Base-by-base conservation (phyloP, 1,140 invertebrate species). In the Phthorimaea operculella region DNA sequence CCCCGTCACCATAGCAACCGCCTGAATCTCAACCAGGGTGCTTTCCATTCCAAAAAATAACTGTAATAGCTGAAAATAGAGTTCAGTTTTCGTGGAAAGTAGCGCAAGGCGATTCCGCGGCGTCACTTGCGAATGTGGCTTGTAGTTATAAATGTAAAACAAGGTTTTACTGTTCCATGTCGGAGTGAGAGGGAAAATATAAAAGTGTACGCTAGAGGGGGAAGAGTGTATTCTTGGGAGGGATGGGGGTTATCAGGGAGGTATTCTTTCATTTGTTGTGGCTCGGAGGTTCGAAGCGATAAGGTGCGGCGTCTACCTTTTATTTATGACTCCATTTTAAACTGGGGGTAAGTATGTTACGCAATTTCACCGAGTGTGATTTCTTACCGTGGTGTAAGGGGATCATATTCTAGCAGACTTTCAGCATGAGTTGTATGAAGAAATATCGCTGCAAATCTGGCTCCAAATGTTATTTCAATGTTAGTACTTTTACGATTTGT, bases 291-390 rank as follows among this genome's bases (percentile, higher is more conserved):
- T 47, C 55, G 54, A 58, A 57, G 70, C 78, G 80, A 81, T 81
- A 83, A 83, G 76, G 75, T 78, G 74, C 74, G 62, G 67, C 59
- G 61, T 71, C 70, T 68, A 76, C 76, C 73, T 78, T 81, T 77
- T 80, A 81, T 83, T 83, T 82, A 83, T 80, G 72, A 73, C 75
- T 80, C 72, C 67, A 82, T 82, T 83, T 82, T 83, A 83, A 83
- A 83, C 62, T 71, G 66, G 62, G 76, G 76, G 68, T 60, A 68
- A 73, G 74, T 74, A 64, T 73, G 76, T 78, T 72, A 76, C 70
- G 77, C 73, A 74, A 79, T 79, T 74, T 60, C 70, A 63, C 57
- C 44, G 62, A 21, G 66, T 59, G 59, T 60, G 54, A 60, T 58
- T 62, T 51, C 51, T 57, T 34, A n/a, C 33, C 18, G 49, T 52